phyloP scores from a whole-genome alignment of 2,113 vertebrate genomes.

The Peromyscus californicus region DNA sequence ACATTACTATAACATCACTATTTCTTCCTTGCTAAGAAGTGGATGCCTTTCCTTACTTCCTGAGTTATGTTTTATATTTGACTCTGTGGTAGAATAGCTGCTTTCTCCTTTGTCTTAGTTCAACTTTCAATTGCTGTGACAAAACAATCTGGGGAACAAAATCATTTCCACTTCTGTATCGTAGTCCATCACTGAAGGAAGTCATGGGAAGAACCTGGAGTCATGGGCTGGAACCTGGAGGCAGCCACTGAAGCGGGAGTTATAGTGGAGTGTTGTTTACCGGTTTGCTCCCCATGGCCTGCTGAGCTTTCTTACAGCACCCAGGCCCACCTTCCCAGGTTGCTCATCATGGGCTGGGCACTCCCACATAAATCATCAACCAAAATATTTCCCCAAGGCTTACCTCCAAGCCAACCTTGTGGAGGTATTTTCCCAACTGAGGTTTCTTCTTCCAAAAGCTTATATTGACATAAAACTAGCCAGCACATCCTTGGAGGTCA shows the following conservation, averaged over 20 bases:
- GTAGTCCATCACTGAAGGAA: neutral
- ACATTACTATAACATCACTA: neutral
- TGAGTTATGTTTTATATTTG: neutral
- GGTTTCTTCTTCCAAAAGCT: neutral
- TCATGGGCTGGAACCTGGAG: neutral
- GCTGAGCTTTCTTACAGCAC: neutral
- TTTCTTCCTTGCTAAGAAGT: neutral
- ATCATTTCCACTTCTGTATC: neutral
- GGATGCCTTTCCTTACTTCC: neutral
- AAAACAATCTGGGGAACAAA: neutral
- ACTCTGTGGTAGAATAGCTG: neutral
- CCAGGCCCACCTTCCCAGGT: neutral
- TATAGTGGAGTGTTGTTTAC: neutral
- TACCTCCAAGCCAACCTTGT: neutral
- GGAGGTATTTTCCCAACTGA: neutral
- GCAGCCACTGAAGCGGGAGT: neutral
- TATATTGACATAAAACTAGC: neutral
- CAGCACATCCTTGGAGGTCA: neutral
- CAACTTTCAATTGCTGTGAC: neutral
- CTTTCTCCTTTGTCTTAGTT: neutral
- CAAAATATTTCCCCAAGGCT: neutral
- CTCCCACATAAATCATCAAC: neutral
- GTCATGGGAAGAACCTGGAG: no score
- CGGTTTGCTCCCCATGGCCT: neutral
- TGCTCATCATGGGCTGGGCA: neutral